phyloP scores from a whole-genome alignment of 2,888 invertebrate genomes.

The Aphidoletes aphidimyza region DNA sequence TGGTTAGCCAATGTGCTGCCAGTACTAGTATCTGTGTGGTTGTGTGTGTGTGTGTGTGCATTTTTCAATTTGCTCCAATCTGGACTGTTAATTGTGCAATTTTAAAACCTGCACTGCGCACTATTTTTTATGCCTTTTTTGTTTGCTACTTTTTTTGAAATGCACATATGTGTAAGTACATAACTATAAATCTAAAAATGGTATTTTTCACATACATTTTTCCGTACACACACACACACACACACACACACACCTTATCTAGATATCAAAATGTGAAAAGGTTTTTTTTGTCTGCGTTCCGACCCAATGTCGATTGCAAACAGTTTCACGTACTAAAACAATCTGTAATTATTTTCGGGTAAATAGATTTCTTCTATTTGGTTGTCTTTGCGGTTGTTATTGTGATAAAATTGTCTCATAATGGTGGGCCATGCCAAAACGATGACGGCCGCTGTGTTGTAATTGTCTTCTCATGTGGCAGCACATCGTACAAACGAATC shows the following conservation, averaged over 20 bases:
- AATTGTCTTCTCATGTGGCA: neutral
- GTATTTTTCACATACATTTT: neutral
- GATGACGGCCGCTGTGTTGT: no score
- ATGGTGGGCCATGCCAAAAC: neutral
- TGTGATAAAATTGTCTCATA: slow-evolving; percentile 19
- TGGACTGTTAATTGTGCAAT: slow-evolving; percentile 29
- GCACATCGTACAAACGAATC: no score
- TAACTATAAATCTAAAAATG: no score
- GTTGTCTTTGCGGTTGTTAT: neutral
- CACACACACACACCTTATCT: neutral
- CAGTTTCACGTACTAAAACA: neutral
- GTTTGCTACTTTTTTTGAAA: neutral
- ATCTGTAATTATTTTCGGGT: slow-evolving; percentile 32
- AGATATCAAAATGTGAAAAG: slow-evolving; percentile 34
- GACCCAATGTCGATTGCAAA: neutral
- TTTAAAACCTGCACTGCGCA: neutral
- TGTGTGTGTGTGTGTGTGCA: neutral
- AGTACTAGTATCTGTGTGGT: neutral
- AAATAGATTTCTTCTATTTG: neutral
- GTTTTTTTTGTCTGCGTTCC: neutral
- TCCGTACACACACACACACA: neutral
- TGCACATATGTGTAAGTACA: no score
- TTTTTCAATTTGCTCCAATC: neutral
- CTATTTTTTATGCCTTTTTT: neutral
- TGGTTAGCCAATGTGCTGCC: neutral